A percentile compares a stretch with the other conserved stretches of the same genome.
Conservation (phyloP, 2,113 vertebrate species). For the Ochotona princeps region DNA sequence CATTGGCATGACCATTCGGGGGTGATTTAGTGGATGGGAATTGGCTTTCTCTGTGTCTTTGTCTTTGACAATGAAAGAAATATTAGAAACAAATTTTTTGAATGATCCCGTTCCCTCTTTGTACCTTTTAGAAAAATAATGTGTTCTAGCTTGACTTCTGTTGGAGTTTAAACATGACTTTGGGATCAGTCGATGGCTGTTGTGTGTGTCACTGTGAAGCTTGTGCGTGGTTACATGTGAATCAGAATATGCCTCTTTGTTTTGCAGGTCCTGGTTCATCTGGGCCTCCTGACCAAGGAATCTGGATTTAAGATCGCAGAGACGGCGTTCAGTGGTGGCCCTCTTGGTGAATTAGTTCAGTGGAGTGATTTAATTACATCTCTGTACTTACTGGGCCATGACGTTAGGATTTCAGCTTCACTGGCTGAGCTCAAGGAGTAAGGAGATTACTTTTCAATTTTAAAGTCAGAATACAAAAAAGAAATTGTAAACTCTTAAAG, state of each 20-base stretch:
- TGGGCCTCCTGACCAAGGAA: constrained; percentile 98
- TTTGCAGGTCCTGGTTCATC: constrained; percentile 94
- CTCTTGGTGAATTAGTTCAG: constrained; percentile 97
- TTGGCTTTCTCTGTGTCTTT: no score
- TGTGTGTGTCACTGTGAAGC: not conserved
- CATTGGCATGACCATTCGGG: no score
- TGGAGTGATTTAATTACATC: constrained; percentile 99
- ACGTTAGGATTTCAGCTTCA: constrained; percentile 97
- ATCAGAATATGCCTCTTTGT: constrained; percentile 48
- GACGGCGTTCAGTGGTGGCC: constrained; percentile 98
- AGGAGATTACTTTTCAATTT: constrained; percentile 90
- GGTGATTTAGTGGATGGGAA: no score
- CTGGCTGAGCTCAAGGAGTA: constrained; percentile 99
- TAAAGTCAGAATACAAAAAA: constrained; percentile 82
- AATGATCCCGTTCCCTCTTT: not conserved
- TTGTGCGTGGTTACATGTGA: not conserved
- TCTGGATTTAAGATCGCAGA: constrained; percentile 99
- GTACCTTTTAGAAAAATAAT: not conserved
- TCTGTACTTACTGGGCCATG: constrained; percentile 98
- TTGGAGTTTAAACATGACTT: not conserved
- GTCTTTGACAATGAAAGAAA: no score
- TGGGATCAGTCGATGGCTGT: not conserved
- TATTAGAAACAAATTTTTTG: not conserved
- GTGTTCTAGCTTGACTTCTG: not conserved
- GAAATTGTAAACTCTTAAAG: constrained; percentile 82